These are phyloP conservation scores for Papilio aristodemus DNA, from an alignment of 1,140 invertebrate genomes.

Conservation along the genomic window DNA sequence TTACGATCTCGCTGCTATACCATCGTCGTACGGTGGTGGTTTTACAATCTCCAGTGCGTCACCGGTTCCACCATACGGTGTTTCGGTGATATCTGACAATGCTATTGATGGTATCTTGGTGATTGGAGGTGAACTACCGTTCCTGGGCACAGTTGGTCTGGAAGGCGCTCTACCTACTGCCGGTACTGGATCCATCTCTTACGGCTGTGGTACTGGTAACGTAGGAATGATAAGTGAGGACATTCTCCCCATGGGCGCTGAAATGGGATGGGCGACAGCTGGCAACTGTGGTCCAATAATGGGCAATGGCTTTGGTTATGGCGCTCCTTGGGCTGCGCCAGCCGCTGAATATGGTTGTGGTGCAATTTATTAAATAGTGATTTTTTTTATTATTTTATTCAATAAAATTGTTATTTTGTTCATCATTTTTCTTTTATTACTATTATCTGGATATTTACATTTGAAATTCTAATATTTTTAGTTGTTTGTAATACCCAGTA, in stretches of 20 bases:
- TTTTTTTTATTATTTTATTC: not conserved
- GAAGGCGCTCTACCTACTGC: constrained; percentile 46
- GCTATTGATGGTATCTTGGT: constrained; percentile 45
- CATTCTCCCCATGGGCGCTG: constrained; percentile 15
- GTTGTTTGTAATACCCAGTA: no score
- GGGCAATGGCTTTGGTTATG: not conserved
- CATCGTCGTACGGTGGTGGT: constrained; percentile 33
- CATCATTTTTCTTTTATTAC: not conserved
- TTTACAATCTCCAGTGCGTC: constrained; percentile 39
- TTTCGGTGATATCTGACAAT: constrained; percentile 43
- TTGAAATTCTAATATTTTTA: not conserved
- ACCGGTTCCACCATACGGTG: constrained; percentile 40
- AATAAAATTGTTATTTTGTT: constrained; percentile 5
- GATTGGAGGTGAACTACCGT: constrained; percentile 48
- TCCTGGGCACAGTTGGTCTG: constrained; percentile 50
- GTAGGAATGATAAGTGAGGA: constrained; percentile 42
- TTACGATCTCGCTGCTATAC: constrained; percentile 23
- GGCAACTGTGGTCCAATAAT: not conserved
- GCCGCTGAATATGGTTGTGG: not conserved
- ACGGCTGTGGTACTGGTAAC: constrained; percentile 47
- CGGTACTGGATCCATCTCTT: constrained; percentile 44
- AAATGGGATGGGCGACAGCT: not conserved
- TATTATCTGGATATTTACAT: not conserved
- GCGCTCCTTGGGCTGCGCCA: not conserved
- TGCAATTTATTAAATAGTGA: constrained; percentile 2